Base-by-base conservation (phyloP, 2,888 invertebrate species). In the Drosophila seclusa region DNA sequence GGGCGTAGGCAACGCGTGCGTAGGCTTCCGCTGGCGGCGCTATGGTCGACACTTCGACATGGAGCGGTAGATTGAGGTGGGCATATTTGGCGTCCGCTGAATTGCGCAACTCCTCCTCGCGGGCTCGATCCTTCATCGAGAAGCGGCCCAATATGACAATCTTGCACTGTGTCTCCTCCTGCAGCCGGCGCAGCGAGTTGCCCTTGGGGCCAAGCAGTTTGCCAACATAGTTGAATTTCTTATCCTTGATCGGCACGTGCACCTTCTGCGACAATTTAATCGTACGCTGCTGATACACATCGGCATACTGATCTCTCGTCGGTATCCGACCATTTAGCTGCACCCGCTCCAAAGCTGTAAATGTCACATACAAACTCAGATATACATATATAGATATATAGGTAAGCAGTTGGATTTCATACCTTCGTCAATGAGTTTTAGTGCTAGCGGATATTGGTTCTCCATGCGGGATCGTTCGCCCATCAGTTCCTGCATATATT, bases 131-230 rank as follows among this genome's bases (percentile, higher is more conserved):
- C 92, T 97, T 96, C 97, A 98, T 98, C 1, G 98, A 98, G 62
- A 98, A 98, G 79, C 96, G 95, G 16, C 98, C 98, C 27, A 98
- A 94, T 40, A 98, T 97, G n/a, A 98, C 97, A 96, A 98, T 98
- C 94, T 98, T 98, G 90, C 98, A 98, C 95, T 98, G 97, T 6
- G 98, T 98, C 91, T 98, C 98, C 90, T 98, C 98, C 93, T 98
- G 98, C 40, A 98, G 94, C 72, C 97, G 95, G 91, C 98, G 98
- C 95, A 98, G 95, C 13, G 98, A 97, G 93, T 97, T 97, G 59
- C 98, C 98, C 93, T 98, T 98, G 27, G 98, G 98, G 5, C 98
- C 98, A 80, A 98, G 94, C 61, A 98, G 94, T 94, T 98, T 98
- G 4, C 98, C 98, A 69, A 98, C 98, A 93, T 98, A 98, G 94